Percentiles rank a stretch among this genome's conserved stretches.
Conservation (phyloP, 2,888 invertebrate species). For the Tiphia femorata region DNA sequence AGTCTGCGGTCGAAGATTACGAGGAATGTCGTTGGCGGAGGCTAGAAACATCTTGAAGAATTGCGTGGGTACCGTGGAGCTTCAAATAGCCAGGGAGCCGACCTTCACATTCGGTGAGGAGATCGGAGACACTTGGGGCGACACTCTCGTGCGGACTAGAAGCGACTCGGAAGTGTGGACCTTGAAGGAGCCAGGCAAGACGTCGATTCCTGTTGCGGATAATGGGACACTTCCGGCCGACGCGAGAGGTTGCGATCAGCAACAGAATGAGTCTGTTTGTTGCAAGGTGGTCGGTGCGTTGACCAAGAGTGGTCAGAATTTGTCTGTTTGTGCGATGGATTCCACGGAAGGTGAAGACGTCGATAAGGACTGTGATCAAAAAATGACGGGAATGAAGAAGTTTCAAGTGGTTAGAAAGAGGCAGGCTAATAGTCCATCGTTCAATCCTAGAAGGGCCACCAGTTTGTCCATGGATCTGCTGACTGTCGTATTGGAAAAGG, state of each 20-base stretch:
- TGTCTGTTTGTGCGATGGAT: conserved; percentile 38
- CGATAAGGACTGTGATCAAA: conserved; percentile 29
- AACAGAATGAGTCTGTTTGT: conserved; percentile 7
- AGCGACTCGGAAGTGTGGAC: conserved; percentile 59
- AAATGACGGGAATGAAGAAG: conserved; percentile 69
- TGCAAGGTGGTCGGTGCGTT: conserved; percentile 48
- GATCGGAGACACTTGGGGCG: conserved; percentile 56
- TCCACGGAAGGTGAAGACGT: conserved; percentile 23
- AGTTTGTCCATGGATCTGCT: conserved; percentile 58
- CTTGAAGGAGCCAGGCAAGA: conserved; percentile 26
- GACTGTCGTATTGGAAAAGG: conserved; percentile 72
- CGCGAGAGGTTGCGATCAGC: too few relatives aligned
- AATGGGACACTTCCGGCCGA: too few relatives aligned
- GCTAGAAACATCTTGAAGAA: conserved; percentile 54
- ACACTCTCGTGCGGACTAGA: conserved; percentile 43
- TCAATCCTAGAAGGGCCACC: conserved; percentile 46
- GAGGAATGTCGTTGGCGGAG: conserved; percentile 65
- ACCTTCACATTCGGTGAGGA: conserved; percentile 48
- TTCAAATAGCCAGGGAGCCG: conserved; percentile 62
- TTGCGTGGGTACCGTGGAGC: conserved; percentile 55
- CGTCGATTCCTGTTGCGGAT: too few relatives aligned
- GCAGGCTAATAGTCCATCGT: conserved; percentile 35
- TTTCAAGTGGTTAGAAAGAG: conserved; percentile 64
- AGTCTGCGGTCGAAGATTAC: conserved; percentile 72
- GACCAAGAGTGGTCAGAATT: conserved; percentile 48